These are phyloP conservation scores for Tapirus indicus DNA, from an alignment of 2,797 vertebrate species.

Conservation along the genomic window DNA sequence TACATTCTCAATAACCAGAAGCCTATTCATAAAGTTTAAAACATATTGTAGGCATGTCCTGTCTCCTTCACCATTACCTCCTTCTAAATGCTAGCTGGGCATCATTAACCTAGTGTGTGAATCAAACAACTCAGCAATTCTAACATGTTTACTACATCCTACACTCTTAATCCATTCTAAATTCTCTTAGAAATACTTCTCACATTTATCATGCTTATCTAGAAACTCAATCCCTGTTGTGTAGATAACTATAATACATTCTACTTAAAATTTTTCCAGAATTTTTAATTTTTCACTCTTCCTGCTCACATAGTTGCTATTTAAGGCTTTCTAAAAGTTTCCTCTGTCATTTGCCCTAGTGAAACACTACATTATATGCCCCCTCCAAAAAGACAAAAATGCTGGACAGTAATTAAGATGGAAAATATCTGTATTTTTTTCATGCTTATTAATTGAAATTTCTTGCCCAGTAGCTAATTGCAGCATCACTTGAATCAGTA, in stretches of 20 bases:
- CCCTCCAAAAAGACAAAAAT: neutral
- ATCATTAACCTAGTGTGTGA: too few species aligned
- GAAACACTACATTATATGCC: neutral
- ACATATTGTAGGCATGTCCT: neutral
- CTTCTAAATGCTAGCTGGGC: too few species aligned
- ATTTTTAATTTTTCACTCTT: too few species aligned
- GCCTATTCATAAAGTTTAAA: neutral
- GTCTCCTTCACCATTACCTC: too few species aligned
- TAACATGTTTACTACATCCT: too few species aligned
- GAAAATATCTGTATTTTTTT: neutral
- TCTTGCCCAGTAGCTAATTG: neutral
- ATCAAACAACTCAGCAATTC: too few species aligned
- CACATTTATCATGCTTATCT: too few species aligned
- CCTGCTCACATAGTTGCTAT: too few species aligned
- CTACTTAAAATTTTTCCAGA: too few species aligned
- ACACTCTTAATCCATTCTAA: too few species aligned
- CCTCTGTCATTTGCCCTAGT: neutral
- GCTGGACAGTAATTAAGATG: neutral
- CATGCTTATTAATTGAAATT: neutral
- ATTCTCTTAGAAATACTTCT: too few species aligned
- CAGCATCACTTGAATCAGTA: neutral
- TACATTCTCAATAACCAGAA: neutral
- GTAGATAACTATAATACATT: neutral
- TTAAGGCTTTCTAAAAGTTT: neutral
- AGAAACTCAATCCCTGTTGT: neutral